Evolutionary conservation across 1,140 invertebrate species (phyloP).

Genomic region (Solen grandis): DNA sequence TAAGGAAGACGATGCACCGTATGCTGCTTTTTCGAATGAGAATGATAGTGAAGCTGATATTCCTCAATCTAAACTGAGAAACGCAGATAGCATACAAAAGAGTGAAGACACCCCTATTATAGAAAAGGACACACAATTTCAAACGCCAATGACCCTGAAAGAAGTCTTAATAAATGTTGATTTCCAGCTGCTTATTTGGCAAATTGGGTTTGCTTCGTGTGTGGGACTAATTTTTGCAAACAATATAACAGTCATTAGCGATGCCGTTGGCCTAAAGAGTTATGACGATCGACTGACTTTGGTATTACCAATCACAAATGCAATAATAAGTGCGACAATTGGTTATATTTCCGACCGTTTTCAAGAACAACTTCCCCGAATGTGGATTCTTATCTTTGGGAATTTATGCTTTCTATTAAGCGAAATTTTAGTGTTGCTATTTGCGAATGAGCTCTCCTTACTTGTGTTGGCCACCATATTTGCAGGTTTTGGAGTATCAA

Average conservation of each 20-base stretch:
- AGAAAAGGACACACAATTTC: no score
- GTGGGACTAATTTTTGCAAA: conserved; percentile 55
- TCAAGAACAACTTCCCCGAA: conserved; percentile 54
- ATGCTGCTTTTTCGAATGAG: not conserved
- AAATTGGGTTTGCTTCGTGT: conserved; percentile 46
- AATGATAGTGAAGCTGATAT: no score
- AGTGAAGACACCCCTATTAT: no score
- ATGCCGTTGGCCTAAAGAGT: conserved; percentile 38
- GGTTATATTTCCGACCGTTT: conserved; percentile 55
- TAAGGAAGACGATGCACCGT: not conserved
- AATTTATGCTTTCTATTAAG: conserved; percentile 17
- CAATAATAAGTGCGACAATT: conserved; percentile 36
- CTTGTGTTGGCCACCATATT: conserved; percentile 39
- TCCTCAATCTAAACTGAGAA: no score
- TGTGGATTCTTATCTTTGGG: conserved; percentile 51
- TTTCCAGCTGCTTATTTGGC: conserved; percentile 49
- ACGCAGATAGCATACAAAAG: no score
- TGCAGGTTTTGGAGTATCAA: conserved; percentile 35
- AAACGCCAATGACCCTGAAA: conserved; percentile 27
- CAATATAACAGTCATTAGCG: conserved; percentile 53
- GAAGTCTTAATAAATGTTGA: conserved; percentile 45
- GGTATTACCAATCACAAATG: conserved; percentile 51
- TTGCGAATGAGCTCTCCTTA: conserved; percentile 10
- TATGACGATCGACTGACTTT: conserved; percentile 45
- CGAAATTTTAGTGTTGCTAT: conserved; percentile 42